Conservation (phyloP, 2,888 invertebrate species). For the Lasioglossum marginatum region DNA sequence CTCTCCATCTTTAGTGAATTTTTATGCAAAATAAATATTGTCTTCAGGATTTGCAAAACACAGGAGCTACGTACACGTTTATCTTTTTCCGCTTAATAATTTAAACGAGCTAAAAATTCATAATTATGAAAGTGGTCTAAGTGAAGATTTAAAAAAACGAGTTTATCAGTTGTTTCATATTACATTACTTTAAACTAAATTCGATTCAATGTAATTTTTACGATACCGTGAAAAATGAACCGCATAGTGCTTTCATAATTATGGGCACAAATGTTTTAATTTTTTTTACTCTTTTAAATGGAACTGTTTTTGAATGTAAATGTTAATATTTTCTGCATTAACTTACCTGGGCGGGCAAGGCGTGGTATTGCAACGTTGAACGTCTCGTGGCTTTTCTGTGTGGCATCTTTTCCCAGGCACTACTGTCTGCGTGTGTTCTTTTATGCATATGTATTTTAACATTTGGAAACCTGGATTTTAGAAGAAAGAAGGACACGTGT, state of each 20-base stretch:
- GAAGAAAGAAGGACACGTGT: conserved; percentile 22
- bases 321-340: background rate
- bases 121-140: no score
- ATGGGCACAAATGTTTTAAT: background rate
- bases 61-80: background rate
- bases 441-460: conserved; percentile 89
- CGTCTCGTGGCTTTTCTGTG: conserved; percentile 87
- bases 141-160: no score
- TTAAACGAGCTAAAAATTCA: background rate
- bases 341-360: conserved; percentile 90
- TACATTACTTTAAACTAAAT: no score
- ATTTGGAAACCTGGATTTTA: conserved; percentile 87
- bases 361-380: conserved; percentile 88
- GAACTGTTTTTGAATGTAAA: background rate
- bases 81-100: background rate
- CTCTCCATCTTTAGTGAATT: conserved; percentile 88
- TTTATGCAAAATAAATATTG: background rate
- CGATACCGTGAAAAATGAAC: no score
- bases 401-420: conserved; percentile 88
- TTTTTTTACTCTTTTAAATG: background rate
- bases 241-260: no score
- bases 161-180: no score
- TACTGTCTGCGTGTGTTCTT: conserved; percentile 88
- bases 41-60: background rate
- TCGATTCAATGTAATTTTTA: no score